Base-by-base conservation (phyloP, 2,797 vertebrate species). In the Spatula clypeata region DNA sequence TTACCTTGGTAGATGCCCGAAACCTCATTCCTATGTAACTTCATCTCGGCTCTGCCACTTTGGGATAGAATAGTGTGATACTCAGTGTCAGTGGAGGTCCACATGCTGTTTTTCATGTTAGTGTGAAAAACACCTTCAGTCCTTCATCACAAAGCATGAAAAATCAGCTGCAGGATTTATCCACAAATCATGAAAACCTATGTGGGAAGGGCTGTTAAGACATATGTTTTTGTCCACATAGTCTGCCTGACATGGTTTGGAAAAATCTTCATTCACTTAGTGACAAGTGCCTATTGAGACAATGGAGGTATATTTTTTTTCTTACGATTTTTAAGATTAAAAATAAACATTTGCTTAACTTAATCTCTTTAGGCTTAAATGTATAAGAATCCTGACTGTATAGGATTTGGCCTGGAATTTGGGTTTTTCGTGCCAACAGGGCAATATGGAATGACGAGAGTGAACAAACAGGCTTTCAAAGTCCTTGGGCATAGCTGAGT, bases 401-500 rank as follows among this genome's bases (percentile, higher is more conserved):
- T 38, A 32, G 77, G 62, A 66, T 69, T 44, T 72, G 38, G 11
- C 24, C 45, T 2, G 1, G n/a, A 36, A 45, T 86, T 51, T 45
- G 51, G 3, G 1, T 36, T 93, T 93, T 77, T 77, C 10, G 5
- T 8, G 3, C 34, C 45, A 32, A 32, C 0, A 0, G 61, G 61
- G 10, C 45, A 66, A 3, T 42, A 13, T 62, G 44, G 13, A 75
- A 74, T 29, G 61, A 71, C 64, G 11, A 17, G 53, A 77, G 87
- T 29, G 45, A 5, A 3, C 20, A 66, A 62, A 11, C 32, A 57
- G 10, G 16, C 51, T 94, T 84, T 91, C 45, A 20, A 58, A 87
- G 54, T 89, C 58, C 54, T 86, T 75, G 75, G 70, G 58, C 17
- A 55, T 51, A 80, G 66, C 69, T 82, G 49, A 87, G 65, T 54